A percentile compares a stretch with the other conserved stretches of the same genome.
phyloP scores from a whole-genome alignment of 2,113 vertebrate species.

The Chionomys nivalis region DNA sequence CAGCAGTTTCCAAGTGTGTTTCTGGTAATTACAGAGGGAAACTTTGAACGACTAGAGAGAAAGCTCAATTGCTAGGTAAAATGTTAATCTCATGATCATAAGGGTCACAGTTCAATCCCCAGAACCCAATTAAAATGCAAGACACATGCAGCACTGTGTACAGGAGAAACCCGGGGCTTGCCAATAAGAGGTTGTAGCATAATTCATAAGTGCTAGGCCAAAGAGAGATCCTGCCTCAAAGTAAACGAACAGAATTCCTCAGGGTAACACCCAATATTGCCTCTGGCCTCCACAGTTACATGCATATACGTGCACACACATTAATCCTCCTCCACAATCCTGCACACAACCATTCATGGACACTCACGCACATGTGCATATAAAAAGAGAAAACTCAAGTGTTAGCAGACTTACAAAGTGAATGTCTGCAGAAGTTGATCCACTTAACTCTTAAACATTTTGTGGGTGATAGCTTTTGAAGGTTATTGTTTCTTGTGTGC shows the following conservation, averaged over 20 bases:
- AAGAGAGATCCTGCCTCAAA: background rate
- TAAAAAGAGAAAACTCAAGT: background rate
- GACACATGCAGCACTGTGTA: background rate
- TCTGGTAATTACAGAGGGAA: background rate
- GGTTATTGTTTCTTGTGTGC: background rate
- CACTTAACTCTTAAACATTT: constrained; percentile 18
- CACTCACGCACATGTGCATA: background rate
- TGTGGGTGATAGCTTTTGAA: background rate
- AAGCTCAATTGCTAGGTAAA: background rate
- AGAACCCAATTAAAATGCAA: background rate
- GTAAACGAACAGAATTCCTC: background rate
- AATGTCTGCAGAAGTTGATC: background rate
- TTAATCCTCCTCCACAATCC: background rate
- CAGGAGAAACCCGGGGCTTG: background rate
- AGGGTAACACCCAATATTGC: background rate
- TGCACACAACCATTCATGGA: background rate
- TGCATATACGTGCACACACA: background rate
- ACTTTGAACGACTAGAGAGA: background rate
- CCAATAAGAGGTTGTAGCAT: background rate
- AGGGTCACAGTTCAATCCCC: background rate
- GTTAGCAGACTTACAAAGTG: background rate
- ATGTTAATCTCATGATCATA: background rate
- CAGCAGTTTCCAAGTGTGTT: background rate
- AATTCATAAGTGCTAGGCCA: background rate
- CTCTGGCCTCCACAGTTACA: background rate